Conservation (phyloP, 1,140 invertebrate genomes). For the Cyclina sinensis region DNA sequence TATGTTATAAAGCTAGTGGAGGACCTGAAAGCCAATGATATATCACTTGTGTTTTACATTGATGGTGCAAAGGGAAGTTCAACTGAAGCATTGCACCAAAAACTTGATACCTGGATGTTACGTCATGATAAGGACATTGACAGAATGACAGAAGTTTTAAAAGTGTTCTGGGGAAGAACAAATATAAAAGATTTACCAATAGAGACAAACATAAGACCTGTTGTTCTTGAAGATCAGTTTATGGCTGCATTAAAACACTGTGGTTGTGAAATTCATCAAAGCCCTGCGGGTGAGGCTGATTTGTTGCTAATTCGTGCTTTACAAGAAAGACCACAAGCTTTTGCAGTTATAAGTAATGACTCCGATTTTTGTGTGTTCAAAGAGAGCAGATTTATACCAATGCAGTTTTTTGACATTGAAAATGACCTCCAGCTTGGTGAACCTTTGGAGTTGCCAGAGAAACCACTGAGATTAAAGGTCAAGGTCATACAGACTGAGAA, state of each 20-base stretch:
- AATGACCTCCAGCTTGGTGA: slow-evolving; percentile 78
- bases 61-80: slow-evolving; percentile 82
- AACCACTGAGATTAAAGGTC: slow-evolving; percentile 76
- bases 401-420: slow-evolving; percentile 81
- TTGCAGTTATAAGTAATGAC: slow-evolving; percentile 83
- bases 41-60: slow-evolving; percentile 80
- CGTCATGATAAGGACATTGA: slow-evolving; percentile 75
- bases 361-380: slow-evolving; percentile 85
- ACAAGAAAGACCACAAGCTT: slow-evolving; percentile 77
- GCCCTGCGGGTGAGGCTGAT: slow-evolving; percentile 82
- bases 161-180: slow-evolving; percentile 74
- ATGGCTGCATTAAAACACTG: slow-evolving; percentile 75
- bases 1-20: slow-evolving; percentile 79
- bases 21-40: slow-evolving; percentile 77
- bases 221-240: slow-evolving; percentile 80
- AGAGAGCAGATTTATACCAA: slow-evolving; percentile 78
- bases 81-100: slow-evolving; percentile 72
- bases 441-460: slow-evolving; percentile 70
- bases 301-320: slow-evolving; percentile 79
- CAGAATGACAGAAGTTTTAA: slow-evolving; percentile 75
- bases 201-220: slow-evolving; percentile 74
- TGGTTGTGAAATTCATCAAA: slow-evolving; percentile 79
- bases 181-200: slow-evolving; percentile 70
- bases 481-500: slow-evolving; percentile 77
- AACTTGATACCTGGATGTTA: slow-evolving; percentile 80